Base-by-base conservation (phyloP, 2,797 vertebrate genomes). In the Gephyroberyx darwinii region DNA sequence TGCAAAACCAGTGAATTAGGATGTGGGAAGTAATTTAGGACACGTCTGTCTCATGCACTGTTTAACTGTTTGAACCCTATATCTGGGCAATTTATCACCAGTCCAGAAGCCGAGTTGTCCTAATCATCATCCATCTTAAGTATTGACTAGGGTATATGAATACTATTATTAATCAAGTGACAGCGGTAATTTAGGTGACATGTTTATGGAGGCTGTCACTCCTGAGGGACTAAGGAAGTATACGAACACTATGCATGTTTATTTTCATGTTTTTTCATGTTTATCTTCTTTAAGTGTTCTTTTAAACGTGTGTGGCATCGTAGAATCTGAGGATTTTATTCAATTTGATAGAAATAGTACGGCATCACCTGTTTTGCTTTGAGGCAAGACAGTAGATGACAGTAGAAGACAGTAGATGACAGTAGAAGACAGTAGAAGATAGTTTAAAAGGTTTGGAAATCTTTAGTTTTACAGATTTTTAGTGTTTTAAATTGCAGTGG, bases 51-150 rank as follows among this genome's bases (percentile, higher is more conserved):
- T 61, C 20, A 31, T 22, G 33, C 19, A 8, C 0, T 4, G 5
- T 63, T 77, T 47, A 55, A 61, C 39, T 10, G 14, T 51, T 67
- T 65, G 19, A 71, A 69, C 37, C 52, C 0, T 0, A 4, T 33
- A 17, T 59, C 51, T 37, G 9, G 14, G 39, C 58, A 67, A 84
- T 84, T 54, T 58, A 86, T 80, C 63, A 64, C 16, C 14, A 16
- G 20, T 26, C 50, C 30, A 63, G n/a, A 56, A 53, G 53, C 60
- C 51, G 13, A 14, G 60, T 69, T 54, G 58, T 80, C 66, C 54
- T 71, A 71, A 86, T 86, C 72, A 84, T 81, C 83, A 83, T 86
- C 83, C 51, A 75, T 87, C 82, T 79, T 5, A 66, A 47, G 57
- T 71, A 82, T 84, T 77, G 86, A 88, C 83, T 26, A 41, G 48